Evolutionary conservation across 1,140 invertebrate species (phyloP), one percentile per base, ranked within the genome.

Genomic region (Drosophila subobscura): DNA sequence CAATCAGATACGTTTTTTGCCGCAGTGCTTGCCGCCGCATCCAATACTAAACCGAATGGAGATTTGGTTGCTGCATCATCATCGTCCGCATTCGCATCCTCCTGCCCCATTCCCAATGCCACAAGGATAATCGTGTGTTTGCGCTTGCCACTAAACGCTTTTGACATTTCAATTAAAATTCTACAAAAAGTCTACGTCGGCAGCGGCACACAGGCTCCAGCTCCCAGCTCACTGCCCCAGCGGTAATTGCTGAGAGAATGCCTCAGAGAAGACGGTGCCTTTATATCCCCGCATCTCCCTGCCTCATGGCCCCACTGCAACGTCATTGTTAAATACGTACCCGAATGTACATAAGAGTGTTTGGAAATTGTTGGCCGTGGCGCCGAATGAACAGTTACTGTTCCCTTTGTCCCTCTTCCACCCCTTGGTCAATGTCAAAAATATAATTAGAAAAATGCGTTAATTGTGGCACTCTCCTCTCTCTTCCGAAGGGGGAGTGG

Each of bases 91-190:
- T 63, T 22, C 23, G 53, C 22, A 56, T 45, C 14, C 6, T 12
- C 47, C 44, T 67, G 29, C 29, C 7, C 7, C 23, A 37, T 12
- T 8, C 29, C 7, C 29, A 7, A 47, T 63, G 14, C 44, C 37
- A 23, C 60, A 56, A 45, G 63, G 52, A 16, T 14, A 23, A 47
- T 58, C 16, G 57, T 59, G 53, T 72, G 53, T 74, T 53, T 76
- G 66, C 60, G 79, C 75, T 83, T 79, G 75, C 83, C 78, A 83
- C 84, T 86, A 86, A 86, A 86, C 78, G 83, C 83, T 86, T 86
- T 89, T 86, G 83, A 86, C 83, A 86, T 86, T 86, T 86, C 78
- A 86, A 86, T 86, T 86, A 86, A 86, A 86, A 86, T 86, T 83
- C 81, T 88, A 67, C 74, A 77, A 66, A 78, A 75, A 81, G 83